Evolutionary conservation across 2,888 invertebrate species (phyloP), one percentile per base, ranked within the genome.

Genomic region (Dorcus hopei): DNA sequence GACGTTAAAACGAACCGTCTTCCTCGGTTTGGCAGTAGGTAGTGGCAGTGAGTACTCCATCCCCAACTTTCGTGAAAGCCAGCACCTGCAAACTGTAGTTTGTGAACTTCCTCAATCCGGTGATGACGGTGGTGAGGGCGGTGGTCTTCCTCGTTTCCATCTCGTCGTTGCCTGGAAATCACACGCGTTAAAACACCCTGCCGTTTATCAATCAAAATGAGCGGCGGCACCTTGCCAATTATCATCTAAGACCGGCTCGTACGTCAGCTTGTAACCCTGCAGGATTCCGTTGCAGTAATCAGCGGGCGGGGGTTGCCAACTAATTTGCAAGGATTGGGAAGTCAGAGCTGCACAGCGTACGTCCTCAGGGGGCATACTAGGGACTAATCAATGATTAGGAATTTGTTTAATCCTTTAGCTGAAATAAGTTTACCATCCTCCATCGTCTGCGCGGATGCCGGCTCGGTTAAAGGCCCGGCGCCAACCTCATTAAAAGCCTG

Each of bases 31-130:
- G 85, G 70, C 91, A 90, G 73, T 83, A 89, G 39, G 87, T 81
- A 0, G 89, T 83, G 61, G 82, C 79, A 39, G 89, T 87, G 57
- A 86, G 77, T 4, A 85, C 82, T 2, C 91, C 91, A 72, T 91
- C 90, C 0, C 92, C 92, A 69, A 89, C 86, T 72, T 89, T 83
- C 0, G 91, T 92, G 74, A 84, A 90, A 0, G 91, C 90, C 69
- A 90, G 73, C 8, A 92, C 89, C 78, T 90, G 89, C 60, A 92
- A 82, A 72, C 90, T 91, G 77, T 92, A 92, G 77, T 92, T 93
- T 38, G 91, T 88, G 75, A 83, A 91, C 72, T 88, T 89, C 70
- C 87, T 83, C 61, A 93, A 80, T 3, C 86, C 86, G 0, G 87
- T 86, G 33, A 91, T 80, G 52, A 89, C 87, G 1, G 86, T 85